These are phyloP conservation scores for Chironomus striatipennis DNA, from an alignment of 1,140 invertebrate genomes.

Conservation along the genomic window DNA sequence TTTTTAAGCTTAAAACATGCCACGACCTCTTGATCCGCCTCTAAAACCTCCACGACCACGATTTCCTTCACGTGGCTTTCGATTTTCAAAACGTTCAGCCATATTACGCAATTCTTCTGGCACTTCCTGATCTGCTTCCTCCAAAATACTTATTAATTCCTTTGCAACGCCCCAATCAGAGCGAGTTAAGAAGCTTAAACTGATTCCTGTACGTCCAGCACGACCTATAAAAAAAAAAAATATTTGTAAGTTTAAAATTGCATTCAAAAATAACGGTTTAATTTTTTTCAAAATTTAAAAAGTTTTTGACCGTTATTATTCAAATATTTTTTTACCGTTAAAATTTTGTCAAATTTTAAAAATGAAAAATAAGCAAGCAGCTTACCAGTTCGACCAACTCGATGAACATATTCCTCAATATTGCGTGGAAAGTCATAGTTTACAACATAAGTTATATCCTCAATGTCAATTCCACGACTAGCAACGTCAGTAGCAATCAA, in stretches of 20 bases:
- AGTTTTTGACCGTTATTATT: too few relatives aligned
- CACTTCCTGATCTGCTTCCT: slow-evolving; percentile 64
- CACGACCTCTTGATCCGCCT: slow-evolving; percentile 32
- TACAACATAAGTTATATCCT: slow-evolving; percentile 79
- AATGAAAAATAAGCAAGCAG: too few relatives aligned
- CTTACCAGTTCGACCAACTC: slow-evolving; percentile 46
- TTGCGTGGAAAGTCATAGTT: slow-evolving; percentile 87
- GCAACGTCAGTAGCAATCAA: slow-evolving; percentile 94
- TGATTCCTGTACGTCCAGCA: slow-evolving; percentile 72
- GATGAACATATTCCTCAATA: slow-evolving; percentile 85
- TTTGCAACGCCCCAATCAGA: slow-evolving; percentile 68
- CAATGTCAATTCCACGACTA: slow-evolving; percentile 84
- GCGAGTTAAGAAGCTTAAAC: slow-evolving; percentile 71
- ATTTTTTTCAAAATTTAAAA: too few relatives aligned
- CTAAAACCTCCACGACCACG: slow-evolving; percentile 37
- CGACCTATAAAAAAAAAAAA: slow-evolving; percentile 82
- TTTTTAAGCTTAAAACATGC: slow-evolving; percentile 28
- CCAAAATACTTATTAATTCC: slow-evolving; percentile 74
- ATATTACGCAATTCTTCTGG: slow-evolving; percentile 63
- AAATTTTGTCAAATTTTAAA: too few relatives aligned
- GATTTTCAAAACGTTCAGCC: slow-evolving; percentile 54
- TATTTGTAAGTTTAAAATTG: slow-evolving; percentile 37
- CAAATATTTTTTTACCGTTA: too few relatives aligned
- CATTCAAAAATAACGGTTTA: not conserved
- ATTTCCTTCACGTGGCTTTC: slow-evolving; percentile 49